Evolutionary conservation across 2,888 invertebrate genomes (phyloP).

Genomic region (Cephus spinipes): DNA sequence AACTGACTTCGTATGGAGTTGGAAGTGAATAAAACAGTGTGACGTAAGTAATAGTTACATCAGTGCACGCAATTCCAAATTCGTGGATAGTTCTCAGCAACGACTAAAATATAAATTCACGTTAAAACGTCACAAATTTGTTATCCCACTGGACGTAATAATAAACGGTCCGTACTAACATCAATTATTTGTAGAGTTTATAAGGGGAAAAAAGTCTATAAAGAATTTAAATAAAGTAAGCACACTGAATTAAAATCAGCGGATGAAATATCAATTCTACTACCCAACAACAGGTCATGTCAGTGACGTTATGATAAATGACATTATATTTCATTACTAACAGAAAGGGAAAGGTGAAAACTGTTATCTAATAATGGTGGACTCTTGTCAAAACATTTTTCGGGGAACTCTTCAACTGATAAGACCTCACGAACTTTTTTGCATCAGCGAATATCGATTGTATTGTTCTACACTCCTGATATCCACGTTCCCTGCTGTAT

Average conservation of each 20-base stretch:
- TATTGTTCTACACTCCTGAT: slow-evolving; percentile 7
- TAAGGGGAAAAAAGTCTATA: not conserved
- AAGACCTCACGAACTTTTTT: slow-evolving; percentile 16
- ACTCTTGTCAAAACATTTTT: slow-evolving; percentile 22
- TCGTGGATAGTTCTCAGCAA: not conserved
- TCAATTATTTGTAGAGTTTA: not conserved
- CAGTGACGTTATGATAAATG: not conserved
- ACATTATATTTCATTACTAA: slow-evolving; percentile 1
- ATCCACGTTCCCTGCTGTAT: not conserved
- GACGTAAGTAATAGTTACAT: not conserved
- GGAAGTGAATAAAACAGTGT: not conserved
- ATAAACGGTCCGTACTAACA: not conserved
- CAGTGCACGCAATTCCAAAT: not conserved
- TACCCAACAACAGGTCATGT: not conserved
- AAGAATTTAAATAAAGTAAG: not conserved
- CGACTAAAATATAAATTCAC: not conserved
- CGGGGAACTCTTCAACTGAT: slow-evolving; percentile 21
- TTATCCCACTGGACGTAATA: not conserved
- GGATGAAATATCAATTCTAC: not conserved
- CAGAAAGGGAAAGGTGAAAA: not conserved
- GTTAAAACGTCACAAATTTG: not conserved
- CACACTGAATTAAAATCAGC: not conserved
- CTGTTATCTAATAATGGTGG: slow-evolving; percentile 17
- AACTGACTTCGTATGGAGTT: not conserved
- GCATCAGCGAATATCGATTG: slow-evolving; percentile 18